phyloP scores from a whole-genome alignment of 2,797 vertebrate genomes.

The Parauchenoglanis ngamensis region DNA sequence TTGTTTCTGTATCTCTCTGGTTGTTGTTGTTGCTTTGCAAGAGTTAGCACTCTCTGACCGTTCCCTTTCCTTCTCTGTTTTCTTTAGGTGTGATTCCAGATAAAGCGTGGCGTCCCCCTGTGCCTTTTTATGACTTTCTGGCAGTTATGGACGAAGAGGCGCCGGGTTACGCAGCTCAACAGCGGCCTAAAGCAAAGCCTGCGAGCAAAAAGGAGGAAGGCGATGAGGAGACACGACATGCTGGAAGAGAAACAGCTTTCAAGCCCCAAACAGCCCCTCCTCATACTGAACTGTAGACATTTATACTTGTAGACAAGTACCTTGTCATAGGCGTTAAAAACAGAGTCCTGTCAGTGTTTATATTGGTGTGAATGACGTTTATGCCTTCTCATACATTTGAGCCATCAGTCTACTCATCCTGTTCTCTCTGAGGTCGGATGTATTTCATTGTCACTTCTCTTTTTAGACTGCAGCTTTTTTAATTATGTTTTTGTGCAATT shows the following conservation, averaged over 20 bases:
- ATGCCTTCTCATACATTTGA: not conserved
- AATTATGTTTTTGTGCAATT: not conserved
- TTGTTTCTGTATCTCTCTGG: not conserved
- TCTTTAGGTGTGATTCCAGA: slow-evolving; percentile 78
- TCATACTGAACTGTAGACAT: slow-evolving; percentile 72
- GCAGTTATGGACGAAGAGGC: slow-evolving; percentile 80
- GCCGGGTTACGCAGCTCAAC: slow-evolving; percentile 67
- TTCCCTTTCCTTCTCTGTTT: slow-evolving; percentile 3
- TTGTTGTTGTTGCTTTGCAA: not conserved
- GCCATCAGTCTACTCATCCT: not conserved
- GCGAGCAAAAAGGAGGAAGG: slow-evolving; percentile 26
- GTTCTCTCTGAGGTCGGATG: not conserved
- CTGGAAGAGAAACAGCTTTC: slow-evolving; percentile 47
- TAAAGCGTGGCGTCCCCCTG: slow-evolving; percentile 80
- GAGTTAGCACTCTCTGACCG: not conserved
- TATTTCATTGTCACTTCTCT: not conserved
- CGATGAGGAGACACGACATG: slow-evolving; percentile 43
- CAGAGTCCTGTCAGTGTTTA: not conserved
- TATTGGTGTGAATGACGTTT: not conserved
- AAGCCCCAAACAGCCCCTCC: slow-evolving; percentile 26
- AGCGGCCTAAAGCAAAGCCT: slow-evolving; percentile 46
- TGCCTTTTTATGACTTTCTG: slow-evolving; percentile 85
- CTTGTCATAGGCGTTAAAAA: not conserved
- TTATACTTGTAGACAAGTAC: not conserved
- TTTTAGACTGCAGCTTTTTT: not conserved